Base-by-base conservation (phyloP, 1,140 invertebrate species). In the Pogonomyrmex californicus region DNA sequence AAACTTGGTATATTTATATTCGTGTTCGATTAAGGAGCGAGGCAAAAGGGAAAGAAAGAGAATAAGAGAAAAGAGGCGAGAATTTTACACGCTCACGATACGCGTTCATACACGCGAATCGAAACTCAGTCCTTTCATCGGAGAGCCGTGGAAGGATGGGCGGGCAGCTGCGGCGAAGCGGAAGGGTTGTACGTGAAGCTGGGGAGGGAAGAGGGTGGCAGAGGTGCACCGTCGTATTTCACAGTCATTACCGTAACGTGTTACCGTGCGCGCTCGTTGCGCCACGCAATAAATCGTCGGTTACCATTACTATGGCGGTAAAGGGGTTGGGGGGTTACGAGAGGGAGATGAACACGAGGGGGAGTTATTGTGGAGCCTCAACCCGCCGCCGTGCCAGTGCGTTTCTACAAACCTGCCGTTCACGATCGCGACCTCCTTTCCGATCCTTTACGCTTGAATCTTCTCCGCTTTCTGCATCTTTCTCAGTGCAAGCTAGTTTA, bases 241-340 rank as follows among this genome's bases (percentile, higher is more conserved):
- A 94, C 92, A 93, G 91, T 93, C 92, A 94, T 95, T 94, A 94
- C 92, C 91, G 92, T 94, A 94, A 93, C 92, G 92, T 89, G 91
- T 92, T 93, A 91, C 89, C 88, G 88, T 92, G 91, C 91, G 86
- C 89, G 89, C 90, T 88, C 90, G 88, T 90, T 88, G 90, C 90
- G 86, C 91, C 91, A 88, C 75, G 91, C 91, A 92, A 94, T 94
- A 94, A 94, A 94, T 94, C 93, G 90, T 92, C 86, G 91, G 86
- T 92, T 92, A 93, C 92, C 91, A 91, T 92, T 92, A 91, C 88
- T 88, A 86, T 89, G 86, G 63, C 7, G 10, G 88, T 73, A 68
- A 87, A 82, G 38, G 51, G 23, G 63, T 60, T 76, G 85, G 14
- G 63, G 70, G 83, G 71, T 44, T 47, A 12, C 63, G 36, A 51